A percentile compares a stretch with the other conserved stretches of the same genome.
Conservation (phyloP, 2,797 vertebrate genomes). For the Fundulus diaphanus region DNA sequence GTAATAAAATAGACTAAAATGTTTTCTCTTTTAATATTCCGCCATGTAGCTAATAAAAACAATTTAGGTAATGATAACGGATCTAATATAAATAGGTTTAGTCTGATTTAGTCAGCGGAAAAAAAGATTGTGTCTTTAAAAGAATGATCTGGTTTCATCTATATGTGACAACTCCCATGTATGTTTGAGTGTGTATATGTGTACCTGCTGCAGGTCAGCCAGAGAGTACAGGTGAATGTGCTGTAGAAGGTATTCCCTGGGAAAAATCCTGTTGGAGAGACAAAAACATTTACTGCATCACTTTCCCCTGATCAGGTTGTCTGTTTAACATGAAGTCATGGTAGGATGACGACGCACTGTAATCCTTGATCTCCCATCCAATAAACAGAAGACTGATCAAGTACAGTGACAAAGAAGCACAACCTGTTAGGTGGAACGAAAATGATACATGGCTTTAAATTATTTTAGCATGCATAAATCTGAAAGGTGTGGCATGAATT, state of each 20-base stretch:
- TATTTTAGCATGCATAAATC: neutral
- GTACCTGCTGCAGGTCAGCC: conserved; percentile 95
- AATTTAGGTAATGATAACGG: neutral
- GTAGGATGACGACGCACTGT: neutral
- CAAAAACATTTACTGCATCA: conserved; percentile 2
- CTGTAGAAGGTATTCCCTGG: conserved; percentile 96
- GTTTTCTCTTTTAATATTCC: neutral
- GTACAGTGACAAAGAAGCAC: neutral
- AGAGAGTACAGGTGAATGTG: conserved; percentile 98
- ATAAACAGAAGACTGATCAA: neutral
- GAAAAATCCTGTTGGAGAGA: conserved; percentile 89
- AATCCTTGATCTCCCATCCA: neutral
- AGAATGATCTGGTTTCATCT: too few relatives aligned
- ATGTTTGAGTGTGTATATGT: conserved; percentile 2
- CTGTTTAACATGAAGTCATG: neutral
- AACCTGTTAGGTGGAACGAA: neutral
- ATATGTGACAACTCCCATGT: neutral
- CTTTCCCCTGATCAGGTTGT: neutral
- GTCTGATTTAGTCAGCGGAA: neutral
- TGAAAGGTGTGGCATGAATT: neutral
- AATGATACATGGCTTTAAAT: neutral
- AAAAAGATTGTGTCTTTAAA: neutral
- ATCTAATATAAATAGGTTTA: neutral
- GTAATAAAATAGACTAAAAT: neutral
- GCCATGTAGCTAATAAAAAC: neutral